These are phyloP conservation scores for Oscheius myriophilus DNA, from an alignment of 2,888 invertebrate species.

Conservation along the genomic window DNA sequence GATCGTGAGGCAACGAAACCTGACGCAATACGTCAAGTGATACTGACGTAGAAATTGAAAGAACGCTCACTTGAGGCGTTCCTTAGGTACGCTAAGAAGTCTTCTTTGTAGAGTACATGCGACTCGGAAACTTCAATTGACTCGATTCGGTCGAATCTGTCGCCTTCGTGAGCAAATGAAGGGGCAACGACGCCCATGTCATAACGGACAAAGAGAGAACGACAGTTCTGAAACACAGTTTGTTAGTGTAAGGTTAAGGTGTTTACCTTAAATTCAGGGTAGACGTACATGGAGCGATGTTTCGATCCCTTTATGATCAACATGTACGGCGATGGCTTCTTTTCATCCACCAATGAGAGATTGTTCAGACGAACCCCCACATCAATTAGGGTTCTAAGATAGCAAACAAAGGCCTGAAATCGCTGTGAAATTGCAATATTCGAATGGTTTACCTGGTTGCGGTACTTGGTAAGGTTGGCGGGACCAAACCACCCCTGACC, in stretches of 20 bases:
- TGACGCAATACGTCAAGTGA: too few species aligned
- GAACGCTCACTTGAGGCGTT: conserved; percentile 38
- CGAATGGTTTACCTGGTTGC: conserved; percentile 45
- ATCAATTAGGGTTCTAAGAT: conserved; percentile 42
- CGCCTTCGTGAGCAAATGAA: conserved; percentile 46
- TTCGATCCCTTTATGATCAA: conserved; percentile 41
- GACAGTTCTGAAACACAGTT: conserved; percentile 40
- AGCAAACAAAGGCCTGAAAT: conserved; percentile 41
- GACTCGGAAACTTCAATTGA: conserved; percentile 43
- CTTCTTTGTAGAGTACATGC: conserved; percentile 49
- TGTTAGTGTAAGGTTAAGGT: neutral
- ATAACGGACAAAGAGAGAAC: conserved; percentile 39
- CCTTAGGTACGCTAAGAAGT: conserved; percentile 41
- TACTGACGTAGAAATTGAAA: neutral
- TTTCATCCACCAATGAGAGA: conserved; percentile 37
- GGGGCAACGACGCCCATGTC: conserved; percentile 52
- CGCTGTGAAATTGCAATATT: neutral
- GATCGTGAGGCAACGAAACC: neutral
- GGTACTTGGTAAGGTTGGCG: conserved; percentile 38
- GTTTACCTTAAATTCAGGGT: conserved; percentile 50
- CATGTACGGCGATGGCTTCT: conserved; percentile 53
- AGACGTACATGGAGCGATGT: conserved; percentile 47
- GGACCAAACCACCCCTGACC: conserved; percentile 53
- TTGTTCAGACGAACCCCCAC: conserved; percentile 38
- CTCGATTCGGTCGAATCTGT: conserved; percentile 38